Base-by-base conservation (phyloP, 92 coral and sea anemone genomes). In the Epizoanthus fatuus region DNA sequence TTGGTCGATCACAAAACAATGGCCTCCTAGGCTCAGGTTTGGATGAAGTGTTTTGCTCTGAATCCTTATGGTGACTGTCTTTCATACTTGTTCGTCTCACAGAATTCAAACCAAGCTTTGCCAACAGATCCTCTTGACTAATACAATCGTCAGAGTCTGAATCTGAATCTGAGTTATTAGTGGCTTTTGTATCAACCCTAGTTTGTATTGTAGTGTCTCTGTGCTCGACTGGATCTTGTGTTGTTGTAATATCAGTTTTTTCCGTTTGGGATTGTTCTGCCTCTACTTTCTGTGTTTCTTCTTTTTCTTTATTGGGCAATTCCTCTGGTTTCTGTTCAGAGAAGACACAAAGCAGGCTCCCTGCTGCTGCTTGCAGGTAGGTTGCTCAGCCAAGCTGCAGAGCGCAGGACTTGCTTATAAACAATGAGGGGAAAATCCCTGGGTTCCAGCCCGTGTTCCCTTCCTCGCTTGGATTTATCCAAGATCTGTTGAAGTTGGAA, bases 121-220 rank as follows among this genome's bases (percentile, higher is more conserved):
- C 99, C 5, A 97, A 92, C 13, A 97, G 84, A 65, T 97, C 99
- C 63, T 97, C 99, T 60, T 97, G 99, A 0, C 98, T 93, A 20
- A 97, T 77, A 63, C 98, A 95, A 19, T 97, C 99, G 67, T 95
- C 99, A 5, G 95, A 92, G 65, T 95, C 98, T 7, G 94, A 92
- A 57, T 89, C 94, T 4, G 90, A 63, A 15, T 89, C 94, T 4
- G 90, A 63, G 11, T 71, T 71, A 19, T 45, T 37, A 3, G 51
- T 47, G 5, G 59, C 65, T 56, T 38, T 74, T 15, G 79, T 74
- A 74, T 74, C 79, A 54, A 29, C 63, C 35, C 63, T 60, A 4
- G 57, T 37, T 77, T 60, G 82, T 25, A 37, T 42, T 60, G 69
- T 39, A 13, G 3, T 6, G 51, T 75, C 68, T 55, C 54, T 56